Evolutionary conservation across 2,797 vertebrate species (phyloP), one percentile per base, ranked within the genome.

Genomic region (Rousettus madagascariensis): DNA sequence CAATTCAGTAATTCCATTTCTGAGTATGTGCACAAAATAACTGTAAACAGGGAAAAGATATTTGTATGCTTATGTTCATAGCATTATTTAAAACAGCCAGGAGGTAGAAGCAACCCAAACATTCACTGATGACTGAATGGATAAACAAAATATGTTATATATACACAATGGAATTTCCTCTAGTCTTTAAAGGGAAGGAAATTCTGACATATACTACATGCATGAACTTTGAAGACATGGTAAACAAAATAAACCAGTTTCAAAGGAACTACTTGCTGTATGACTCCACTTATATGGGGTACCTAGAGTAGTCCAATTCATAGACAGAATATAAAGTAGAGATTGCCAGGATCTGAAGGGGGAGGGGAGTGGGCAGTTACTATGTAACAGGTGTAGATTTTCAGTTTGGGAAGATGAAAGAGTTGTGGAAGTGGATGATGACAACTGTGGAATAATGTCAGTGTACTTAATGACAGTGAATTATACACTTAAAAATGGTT

Each of bases 41-140:
- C 49, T 49, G 46, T 49, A 95, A 63, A 28, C 57, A 30, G 24
- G 28, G 8, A 26, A 63, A 17, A 22, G 30, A 3, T 28, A 46
- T 19, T 2, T 43, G 1, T 17, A 19, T 0, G 8, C 8, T 33
- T n/a, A 30, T 0, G 1, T 4, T 78, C 33, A 69, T 0, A 41
- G 55, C 41, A 20, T 26, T 20, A 33, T 13, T 36, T 59, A 36
- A 43, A 46, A 65, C 0, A 79, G 57, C 30, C 84, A 33, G 57
- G 82, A 68, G 28, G 19, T 1, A 1, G 59, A 89, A 49, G 38
- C 46, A n/a, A 93, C 11, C 30, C n/a, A 90, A 33, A 5, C 10
- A 30, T 30, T 55, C 43, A 61, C 12, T 1, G 1, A 26, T 4
- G 26, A 19, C 63, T 49, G 63, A 79, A 63, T 22, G 17, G 16